phyloP scores from a whole-genome alignment of 2,113 vertebrate species.

The Brachypodius melanocephalos region DNA sequence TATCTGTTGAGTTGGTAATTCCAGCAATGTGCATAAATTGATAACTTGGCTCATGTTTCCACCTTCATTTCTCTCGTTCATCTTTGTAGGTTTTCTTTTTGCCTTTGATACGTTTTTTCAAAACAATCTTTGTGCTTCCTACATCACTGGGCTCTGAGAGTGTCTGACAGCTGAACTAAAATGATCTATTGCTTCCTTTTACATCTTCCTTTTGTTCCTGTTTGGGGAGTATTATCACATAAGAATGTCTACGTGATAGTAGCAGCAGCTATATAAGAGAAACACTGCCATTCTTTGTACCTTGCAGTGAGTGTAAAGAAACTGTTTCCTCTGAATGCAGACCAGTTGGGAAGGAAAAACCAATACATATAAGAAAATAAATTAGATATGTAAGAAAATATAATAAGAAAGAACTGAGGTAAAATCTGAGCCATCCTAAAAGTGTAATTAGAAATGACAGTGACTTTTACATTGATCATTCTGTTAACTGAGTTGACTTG shows the following conservation, averaged over 20 bases:
- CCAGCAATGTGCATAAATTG: not conserved
- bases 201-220: not conserved
- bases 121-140: rapidly evolving
- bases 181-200: not conserved
- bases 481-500: not conserved
- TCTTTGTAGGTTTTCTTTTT: not conserved
- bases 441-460: not conserved
- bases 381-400: not conserved
- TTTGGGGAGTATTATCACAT: not conserved
- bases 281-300: not conserved
- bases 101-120: not conserved
- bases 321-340: not conserved
- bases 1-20: not conserved
- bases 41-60: not conserved
- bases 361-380: not conserved
- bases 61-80: not conserved
- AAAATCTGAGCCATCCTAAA: not conserved
- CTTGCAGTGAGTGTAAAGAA: not conserved
- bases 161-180: not conserved
- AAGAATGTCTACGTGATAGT: not conserved
- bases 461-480: not conserved
- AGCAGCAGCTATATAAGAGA: not conserved
- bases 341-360: not conserved
- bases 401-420: not conserved
- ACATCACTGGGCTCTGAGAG: not conserved